phyloP scores from a whole-genome alignment of 1,140 invertebrate species.

The Meloidogyne hapla region DNA sequence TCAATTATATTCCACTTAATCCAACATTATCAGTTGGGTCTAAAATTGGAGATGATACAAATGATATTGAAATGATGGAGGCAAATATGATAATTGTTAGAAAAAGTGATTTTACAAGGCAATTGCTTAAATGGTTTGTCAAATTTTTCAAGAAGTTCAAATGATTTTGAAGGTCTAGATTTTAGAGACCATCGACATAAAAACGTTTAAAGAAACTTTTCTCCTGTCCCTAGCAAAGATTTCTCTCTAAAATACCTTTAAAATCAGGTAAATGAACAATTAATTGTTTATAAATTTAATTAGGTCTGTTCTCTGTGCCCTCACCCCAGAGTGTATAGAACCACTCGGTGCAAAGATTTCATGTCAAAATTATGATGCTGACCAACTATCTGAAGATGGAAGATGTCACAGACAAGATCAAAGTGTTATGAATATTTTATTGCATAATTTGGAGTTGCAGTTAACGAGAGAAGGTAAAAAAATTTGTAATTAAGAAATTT shows the following conservation, averaged over 20 bases:
- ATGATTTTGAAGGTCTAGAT: no score
- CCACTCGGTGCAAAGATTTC: not conserved
- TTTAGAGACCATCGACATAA: no score
- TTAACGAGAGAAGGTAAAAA: not conserved
- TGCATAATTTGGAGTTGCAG: slow-evolving; percentile 6
- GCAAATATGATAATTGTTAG: not conserved
- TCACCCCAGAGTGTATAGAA: slow-evolving; percentile 7
- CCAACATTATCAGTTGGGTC: not conserved
- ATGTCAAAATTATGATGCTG: not conserved
- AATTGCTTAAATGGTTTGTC: slow-evolving; percentile 1
- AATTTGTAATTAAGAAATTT: no score
- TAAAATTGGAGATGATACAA: not conserved
- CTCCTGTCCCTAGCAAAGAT: no score
- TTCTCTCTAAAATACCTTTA: not conserved
- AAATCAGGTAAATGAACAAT: no score
- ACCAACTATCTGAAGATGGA: not conserved
- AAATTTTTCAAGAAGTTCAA: not conserved
- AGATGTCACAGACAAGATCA: not conserved
- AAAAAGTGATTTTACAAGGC: not conserved
- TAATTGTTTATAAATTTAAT: not conserved
- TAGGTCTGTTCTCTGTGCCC: slow-evolving; percentile 8
- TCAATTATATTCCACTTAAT: not conserved
- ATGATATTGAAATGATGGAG: slow-evolving; percentile 13
- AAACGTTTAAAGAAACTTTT: no score
- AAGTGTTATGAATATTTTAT: slow-evolving; percentile 4